A percentile compares a stretch with the other conserved stretches of the same genome.
Conservation (phyloP, 2,113 vertebrate genomes). For the Hemiscyllium ocellatum region DNA sequence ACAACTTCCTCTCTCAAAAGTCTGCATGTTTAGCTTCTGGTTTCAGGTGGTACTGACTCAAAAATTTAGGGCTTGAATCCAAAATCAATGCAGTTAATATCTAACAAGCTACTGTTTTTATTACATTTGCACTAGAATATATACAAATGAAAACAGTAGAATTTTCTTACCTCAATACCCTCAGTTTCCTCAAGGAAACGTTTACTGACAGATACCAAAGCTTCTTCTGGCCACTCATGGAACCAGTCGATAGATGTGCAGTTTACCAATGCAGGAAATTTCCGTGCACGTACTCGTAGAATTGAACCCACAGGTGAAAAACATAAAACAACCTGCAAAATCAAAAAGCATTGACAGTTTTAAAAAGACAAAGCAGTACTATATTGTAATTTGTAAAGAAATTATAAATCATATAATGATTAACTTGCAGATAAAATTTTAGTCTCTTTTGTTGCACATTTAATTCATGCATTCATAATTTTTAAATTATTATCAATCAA, state of each 20-base stretch:
- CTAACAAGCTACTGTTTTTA: no score
- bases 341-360: not conserved
- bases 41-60: no score
- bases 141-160: not conserved
- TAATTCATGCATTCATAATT: not conserved
- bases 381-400: not conserved
- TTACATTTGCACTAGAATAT: not conserved
- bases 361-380: not conserved
- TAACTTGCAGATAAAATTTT: not conserved
- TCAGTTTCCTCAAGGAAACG: constrained; percentile 51
- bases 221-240: constrained; percentile 61
- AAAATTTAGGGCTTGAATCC: no score
- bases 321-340: constrained; percentile 58
- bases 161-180: constrained; percentile 49
- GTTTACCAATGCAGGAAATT: constrained; percentile 61
- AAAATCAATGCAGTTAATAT: no score
- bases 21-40: no score
- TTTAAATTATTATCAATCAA: not conserved
- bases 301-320: constrained; percentile 65
- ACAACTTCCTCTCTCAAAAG: no score
- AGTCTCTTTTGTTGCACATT: not conserved
- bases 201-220: constrained; percentile 58
- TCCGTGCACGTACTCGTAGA: constrained; percentile 56
- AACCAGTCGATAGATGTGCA: constrained; percentile 67
- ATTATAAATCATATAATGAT: not conserved